These are phyloP conservation scores for Heliconius himera DNA, from an alignment of 1,140 invertebrate species.

Conservation along the genomic window DNA sequence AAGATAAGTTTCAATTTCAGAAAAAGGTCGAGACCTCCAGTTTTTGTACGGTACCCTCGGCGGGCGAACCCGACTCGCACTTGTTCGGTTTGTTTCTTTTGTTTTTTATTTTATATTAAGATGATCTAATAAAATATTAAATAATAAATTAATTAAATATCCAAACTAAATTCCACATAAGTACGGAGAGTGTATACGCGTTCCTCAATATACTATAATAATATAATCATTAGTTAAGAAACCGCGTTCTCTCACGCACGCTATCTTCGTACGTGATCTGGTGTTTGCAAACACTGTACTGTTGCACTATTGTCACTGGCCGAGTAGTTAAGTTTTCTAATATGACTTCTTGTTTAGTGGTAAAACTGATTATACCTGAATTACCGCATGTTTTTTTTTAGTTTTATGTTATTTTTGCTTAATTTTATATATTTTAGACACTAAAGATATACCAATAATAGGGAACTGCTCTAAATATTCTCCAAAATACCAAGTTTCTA, in stretches of 20 bases:
- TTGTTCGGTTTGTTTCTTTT: too few species aligned
- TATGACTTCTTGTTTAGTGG: neutral
- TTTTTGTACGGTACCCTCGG: too few species aligned
- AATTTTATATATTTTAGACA: neutral
- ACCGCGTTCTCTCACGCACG: conserved; percentile 28
- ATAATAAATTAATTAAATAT: neutral
- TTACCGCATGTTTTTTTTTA: too few species aligned
- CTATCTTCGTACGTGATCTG: conserved; percentile 24
- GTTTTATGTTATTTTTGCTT: neutral
- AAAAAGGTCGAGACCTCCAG: too few species aligned
- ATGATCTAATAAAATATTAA: too few species aligned
- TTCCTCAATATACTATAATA: conserved; percentile 16
- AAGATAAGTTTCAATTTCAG: too few species aligned
- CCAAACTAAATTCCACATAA: neutral
- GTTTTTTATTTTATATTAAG: too few species aligned
- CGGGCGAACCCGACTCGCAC: too few species aligned
- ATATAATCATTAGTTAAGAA: conserved; percentile 22
- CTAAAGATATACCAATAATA: too few species aligned
- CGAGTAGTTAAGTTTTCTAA: neutral
- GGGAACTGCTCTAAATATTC: too few species aligned
- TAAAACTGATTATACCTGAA: neutral
- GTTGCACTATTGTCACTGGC: conserved; percentile 19
- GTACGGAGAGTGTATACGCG: neutral
- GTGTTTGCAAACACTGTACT: conserved; percentile 10
- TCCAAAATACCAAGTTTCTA: too few species aligned